A percentile compares a stretch with the other conserved stretches of the same genome.
These are phyloP conservation scores for Todiramphus chloris DNA, from an alignment of 2,113 vertebrate genomes.

Conservation along the genomic window DNA sequence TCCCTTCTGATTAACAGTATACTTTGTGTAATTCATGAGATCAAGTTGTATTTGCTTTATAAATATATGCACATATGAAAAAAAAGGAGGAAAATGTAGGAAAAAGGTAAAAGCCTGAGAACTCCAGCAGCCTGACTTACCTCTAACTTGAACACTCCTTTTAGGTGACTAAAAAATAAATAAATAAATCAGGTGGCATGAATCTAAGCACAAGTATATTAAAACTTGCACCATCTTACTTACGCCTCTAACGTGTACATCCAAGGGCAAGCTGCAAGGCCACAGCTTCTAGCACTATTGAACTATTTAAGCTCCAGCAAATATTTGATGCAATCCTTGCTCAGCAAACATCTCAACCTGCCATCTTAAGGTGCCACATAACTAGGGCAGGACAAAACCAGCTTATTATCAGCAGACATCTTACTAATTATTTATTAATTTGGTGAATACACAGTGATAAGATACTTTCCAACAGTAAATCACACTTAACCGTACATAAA, in stretches of 20 bases:
- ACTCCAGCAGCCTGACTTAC: background rate
- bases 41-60: background rate
- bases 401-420: background rate
- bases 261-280: background rate
- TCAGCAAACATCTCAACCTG: background rate
- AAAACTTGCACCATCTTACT: background rate
- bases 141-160: background rate
- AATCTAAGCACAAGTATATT: background rate
- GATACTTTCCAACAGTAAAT: background rate
- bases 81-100: background rate
- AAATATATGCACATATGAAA: background rate
- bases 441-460: background rate
- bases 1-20: background rate
- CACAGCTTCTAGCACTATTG: background rate
- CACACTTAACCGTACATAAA: background rate
- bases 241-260: background rate
- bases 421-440: background rate
- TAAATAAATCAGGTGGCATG: background rate
- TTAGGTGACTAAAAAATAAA: background rate
- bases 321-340: background rate
- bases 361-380: background rate
- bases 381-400: background rate
- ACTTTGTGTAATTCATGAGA: background rate
- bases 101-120: background rate
- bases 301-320: background rate